These are phyloP conservation scores for Cyanoderma ruficeps DNA, from an alignment of 2,113 vertebrate species.

Conservation along the genomic window DNA sequence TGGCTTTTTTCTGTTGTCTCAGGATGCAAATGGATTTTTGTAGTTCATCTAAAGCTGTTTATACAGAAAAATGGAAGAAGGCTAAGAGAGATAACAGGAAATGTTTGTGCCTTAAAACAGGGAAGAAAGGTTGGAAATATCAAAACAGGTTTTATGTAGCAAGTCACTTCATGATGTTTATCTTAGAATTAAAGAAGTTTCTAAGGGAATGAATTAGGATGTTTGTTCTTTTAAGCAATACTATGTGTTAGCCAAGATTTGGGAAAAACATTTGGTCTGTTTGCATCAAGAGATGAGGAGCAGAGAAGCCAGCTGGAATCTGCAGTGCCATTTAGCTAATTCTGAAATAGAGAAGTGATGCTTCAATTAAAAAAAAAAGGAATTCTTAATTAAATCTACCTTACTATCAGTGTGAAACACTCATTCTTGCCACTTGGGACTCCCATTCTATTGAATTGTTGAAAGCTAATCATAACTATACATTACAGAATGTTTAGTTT, in stretches of 20 bases:
- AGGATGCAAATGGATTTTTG: neutral
- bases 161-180: neutral
- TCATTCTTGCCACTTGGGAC: neutral
- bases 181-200: neutral
- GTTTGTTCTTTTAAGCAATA: neutral
- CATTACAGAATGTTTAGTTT: slow-evolving; percentile 32
- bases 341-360: neutral
- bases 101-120: neutral
- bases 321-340: neutral
- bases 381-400: slow-evolving; percentile 31
- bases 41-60: neutral
- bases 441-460: slow-evolving; percentile 14
- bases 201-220: neutral
- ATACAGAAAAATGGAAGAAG: neutral
- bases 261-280: neutral
- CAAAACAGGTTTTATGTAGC: neutral
- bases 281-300: neutral
- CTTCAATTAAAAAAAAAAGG: neutral
- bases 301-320: neutral
- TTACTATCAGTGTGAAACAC: neutral
- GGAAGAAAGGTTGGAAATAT: neutral
- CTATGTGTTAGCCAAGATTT: neutral
- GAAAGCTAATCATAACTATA: slow-evolving; percentile 44
- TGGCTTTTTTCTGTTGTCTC: neutral
- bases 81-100: neutral